Percentiles rank a stretch among this genome's conserved stretches.
These are phyloP conservation scores for Plebejus argus DNA, from an alignment of 2,888 invertebrate species.

Conservation along the genomic window DNA sequence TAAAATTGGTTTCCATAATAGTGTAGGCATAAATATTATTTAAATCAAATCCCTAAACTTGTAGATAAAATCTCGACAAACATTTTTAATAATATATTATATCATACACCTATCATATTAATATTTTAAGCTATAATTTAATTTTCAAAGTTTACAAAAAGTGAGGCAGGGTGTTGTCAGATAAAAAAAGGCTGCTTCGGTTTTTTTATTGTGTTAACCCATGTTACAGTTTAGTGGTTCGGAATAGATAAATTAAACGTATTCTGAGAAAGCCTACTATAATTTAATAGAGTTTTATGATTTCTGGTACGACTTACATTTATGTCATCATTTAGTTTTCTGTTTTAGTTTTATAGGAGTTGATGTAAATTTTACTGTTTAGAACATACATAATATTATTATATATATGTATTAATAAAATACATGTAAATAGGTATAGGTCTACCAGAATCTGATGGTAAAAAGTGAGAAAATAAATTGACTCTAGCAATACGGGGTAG, in stretches of 20 bases:
- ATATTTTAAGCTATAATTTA: conserved; percentile 80
- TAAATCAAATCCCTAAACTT: conserved; percentile 36
- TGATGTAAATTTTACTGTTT: not conserved
- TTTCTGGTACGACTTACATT: conserved; percentile 26
- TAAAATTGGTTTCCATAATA: conserved; percentile 21
- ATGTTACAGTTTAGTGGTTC: conserved; percentile 60
- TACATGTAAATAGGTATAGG: too few relatives aligned
- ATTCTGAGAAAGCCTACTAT: conserved; percentile 56
- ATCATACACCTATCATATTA: conserved; percentile 78
- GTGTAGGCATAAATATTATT: conserved; percentile 21
- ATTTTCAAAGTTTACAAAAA: conserved; percentile 72
- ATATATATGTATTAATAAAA: too few relatives aligned
- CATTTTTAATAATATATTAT: conserved; percentile 60
- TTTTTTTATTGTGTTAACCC: conserved; percentile 64
- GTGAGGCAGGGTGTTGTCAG: conserved; percentile 70
- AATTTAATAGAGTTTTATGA: conserved; percentile 54
- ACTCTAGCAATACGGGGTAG: too few relatives aligned
- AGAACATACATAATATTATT: too few relatives aligned
- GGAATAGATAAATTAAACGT: conserved; percentile 63
- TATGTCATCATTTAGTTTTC: conserved; percentile 29
- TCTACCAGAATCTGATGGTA: too few relatives aligned
- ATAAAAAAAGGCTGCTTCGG: conserved; percentile 71
- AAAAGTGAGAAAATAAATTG: too few relatives aligned
- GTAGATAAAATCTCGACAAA: conserved; percentile 67
- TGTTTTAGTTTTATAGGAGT: not conserved